Evolutionary conservation across 2,797 vertebrate genomes (phyloP), one percentile per base, ranked within the genome.

Genomic region (Pelobates cultripes): DNA sequence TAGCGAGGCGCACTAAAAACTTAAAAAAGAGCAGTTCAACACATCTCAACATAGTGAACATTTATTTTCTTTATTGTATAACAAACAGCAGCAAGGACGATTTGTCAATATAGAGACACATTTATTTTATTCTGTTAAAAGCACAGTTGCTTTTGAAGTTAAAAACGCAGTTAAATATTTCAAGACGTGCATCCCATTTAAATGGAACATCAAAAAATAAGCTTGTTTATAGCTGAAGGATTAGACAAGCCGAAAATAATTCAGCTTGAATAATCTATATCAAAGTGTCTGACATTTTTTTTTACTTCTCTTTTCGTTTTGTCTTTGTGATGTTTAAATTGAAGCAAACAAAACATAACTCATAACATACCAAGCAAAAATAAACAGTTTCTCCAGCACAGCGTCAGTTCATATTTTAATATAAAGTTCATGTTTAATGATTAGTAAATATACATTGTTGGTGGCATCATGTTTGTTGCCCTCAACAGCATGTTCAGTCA

Each of bases 141-240:
- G 61, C 61, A 64, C 61, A 64, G 61, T 40, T 64, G n/a, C 61
- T 64, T 64, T 28, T 64, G 61, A 64, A 64, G 61, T 28, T 61
- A 15, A 61, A 61, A 61, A 61, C 57, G n/a, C 40, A 40, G n/a
- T 40, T 64, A 64, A 64, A 64, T 64, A 64, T 64, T 17, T 64
- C 61, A 64, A 64, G 61, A 41, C n/a, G 14, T 2, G 61, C 61
- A 5, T 2, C 2, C 61, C 5, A 40, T 64, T 28, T 64, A 64
- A 64, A 10, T 64, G 17, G n/a, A 64, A 64, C 61, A 64, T 64
- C 61, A 64, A 64, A 51, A 64, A 64, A 64, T 28, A 9, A 40
- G 61, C n/a, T 10, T 17, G 61, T n/a, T 64, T 64, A 40, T 64
- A 40, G n/a, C 61, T 28, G 17, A 64, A 2, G 61, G 61, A 64